Base-by-base conservation (phyloP, 1,140 invertebrate genomes). In the Harpegnathos saltator region DNA sequence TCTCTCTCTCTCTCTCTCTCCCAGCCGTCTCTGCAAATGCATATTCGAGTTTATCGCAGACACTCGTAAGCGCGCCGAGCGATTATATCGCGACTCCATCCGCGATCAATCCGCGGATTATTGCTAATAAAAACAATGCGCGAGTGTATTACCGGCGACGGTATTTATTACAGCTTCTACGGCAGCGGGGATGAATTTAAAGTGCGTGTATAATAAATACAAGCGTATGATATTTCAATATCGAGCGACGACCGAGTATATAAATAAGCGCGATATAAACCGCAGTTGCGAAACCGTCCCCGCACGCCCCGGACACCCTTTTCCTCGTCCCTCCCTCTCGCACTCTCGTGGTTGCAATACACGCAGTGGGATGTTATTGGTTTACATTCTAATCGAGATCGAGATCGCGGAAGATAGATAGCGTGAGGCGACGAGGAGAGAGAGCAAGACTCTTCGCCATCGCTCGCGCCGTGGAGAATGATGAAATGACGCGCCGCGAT, bases 51-150 rank as follows among this genome's bases (percentile, higher is more conserved):
- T 77, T 52, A 65, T 52, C 2, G 26, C 61, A n/a, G n/a, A 15
- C 17, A 15, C 3, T 19, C n/a, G 12, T 73, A 3, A n/a, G 38
- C 9, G 38, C 22, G 61, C 33, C 65, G n/a, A 29, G 65, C n/a
- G n/a, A n/a, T n/a, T n/a, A n/a, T 75, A 29, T 38, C 33, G 44
- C 26, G 56, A 17, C 26, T 77, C 15, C 26, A 19, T 7, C n/a
- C n/a, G 48, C n/a, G n/a, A 33, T 56, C 38, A n/a, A 29, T 65
- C 11, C 3, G 65, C 33, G n/a, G 22, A 66, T n/a, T 44, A 22
- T 56, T 66, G 15, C 52, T 56, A 77, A 66, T 54, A 56, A 65
- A 75, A 52, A 14, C 33, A 11, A 66, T 14, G 0, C 9, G 14
- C 12, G n/a, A 77, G 38, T 77, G 54, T 12, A 24, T 38, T 54